Conservation (phyloP, 2,113 vertebrate species). For the Mobula birostris region DNA sequence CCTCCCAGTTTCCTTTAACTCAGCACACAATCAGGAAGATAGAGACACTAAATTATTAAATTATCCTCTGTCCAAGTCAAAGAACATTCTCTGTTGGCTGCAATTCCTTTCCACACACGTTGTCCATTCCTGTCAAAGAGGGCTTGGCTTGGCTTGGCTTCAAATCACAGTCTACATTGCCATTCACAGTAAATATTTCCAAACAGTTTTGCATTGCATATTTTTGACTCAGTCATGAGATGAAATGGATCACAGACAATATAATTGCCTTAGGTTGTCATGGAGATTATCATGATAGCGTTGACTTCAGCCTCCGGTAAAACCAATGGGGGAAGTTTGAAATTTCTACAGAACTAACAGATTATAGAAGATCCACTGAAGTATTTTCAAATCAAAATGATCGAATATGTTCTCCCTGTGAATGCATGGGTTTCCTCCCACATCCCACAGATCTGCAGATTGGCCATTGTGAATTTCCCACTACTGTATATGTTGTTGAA, state of each 20-base stretch:
- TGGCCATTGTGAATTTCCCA: no score
- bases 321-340: not conserved
- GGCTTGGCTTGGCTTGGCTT: not conserved
- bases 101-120: no score
- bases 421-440: no score
- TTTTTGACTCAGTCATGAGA: not conserved
- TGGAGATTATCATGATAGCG: not conserved
- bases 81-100: no score
- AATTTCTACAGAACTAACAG: not conserved
- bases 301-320: not conserved
- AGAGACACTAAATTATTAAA: not conserved
- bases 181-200: not conserved
- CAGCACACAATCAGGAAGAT: not conserved
- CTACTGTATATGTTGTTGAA: no score
- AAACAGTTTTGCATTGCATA: not conserved
- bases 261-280: conserved; percentile 18
- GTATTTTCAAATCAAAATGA: not conserved
- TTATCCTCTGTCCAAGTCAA: not conserved
- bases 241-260: not conserved
- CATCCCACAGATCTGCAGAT: no score
- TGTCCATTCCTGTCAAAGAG: not conserved
- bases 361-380: not conserved
- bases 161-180: not conserved
- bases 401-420: not conserved
- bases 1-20: not conserved